Percentiles rank a stretch among this genome's conserved stretches.
Conservation (phyloP, 2,888 invertebrate genomes). For the Scaptomyza parva region DNA sequence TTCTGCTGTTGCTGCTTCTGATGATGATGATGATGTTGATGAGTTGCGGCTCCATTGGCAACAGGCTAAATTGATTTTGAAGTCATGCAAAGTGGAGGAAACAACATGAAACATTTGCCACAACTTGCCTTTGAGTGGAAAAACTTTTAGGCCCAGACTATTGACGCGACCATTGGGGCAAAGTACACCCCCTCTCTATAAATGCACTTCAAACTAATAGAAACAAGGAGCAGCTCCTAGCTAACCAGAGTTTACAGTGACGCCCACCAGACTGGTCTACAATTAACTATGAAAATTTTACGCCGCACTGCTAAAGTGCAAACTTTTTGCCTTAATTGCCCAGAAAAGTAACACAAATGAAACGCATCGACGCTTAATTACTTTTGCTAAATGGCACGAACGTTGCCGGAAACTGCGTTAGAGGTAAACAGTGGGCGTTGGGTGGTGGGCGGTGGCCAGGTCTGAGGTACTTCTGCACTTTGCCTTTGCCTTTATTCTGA, state of each 20-base stretch:
- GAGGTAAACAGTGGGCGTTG: conserved; percentile 52
- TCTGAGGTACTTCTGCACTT: background rate
- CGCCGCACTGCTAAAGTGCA: conserved; percentile 61
- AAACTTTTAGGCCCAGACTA: conserved; percentile 48
- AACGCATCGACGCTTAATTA: conserved; percentile 80
- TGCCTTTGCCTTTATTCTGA: background rate
- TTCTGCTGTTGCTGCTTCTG: conserved; percentile 16
- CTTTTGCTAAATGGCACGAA: conserved; percentile 74
- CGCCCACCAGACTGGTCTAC: conserved; percentile 33
- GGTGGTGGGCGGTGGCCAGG: background rate
- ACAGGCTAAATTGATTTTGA: conserved; percentile 39
- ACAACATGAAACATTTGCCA: conserved; percentile 15
- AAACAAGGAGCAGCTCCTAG: background rate
- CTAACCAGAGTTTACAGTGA: conserved; percentile 4
- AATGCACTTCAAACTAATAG: background rate
- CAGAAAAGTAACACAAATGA: conserved; percentile 81
- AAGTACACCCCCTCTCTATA: conserved; percentile 8
- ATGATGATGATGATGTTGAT: conserved; percentile 18
- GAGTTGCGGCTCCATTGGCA: conserved; percentile 25
- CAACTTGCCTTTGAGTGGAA: conserved; percentile 33
- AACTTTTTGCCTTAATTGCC: conserved; percentile 77
- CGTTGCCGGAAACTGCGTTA: conserved; percentile 48
- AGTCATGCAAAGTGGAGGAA: conserved; percentile 19
- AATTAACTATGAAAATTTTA: conserved; percentile 77
- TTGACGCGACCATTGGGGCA: conserved; percentile 31